Evolutionary conservation across 2,113 vertebrate species (phyloP), one percentile per base, ranked within the genome.

Genomic region (Furnarius figulus): DNA sequence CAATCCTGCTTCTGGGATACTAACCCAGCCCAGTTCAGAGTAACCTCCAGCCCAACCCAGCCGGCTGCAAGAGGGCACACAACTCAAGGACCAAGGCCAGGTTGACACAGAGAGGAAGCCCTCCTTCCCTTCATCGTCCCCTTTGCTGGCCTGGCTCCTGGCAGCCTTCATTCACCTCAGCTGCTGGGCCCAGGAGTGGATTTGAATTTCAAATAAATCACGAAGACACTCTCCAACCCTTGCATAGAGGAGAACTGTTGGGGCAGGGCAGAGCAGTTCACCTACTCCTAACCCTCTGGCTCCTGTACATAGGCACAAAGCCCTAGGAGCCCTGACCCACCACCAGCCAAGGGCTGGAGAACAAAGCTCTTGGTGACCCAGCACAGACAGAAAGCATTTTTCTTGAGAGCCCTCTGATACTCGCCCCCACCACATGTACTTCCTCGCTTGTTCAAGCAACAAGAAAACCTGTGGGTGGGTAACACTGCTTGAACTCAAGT

Each of bases 171-270:
- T 89, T 59, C 14, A 42, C 63, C 55, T 82, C 0, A 0, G 56
- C 53, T 1, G 1, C 63, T 65, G 63, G 68, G 24, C 63, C 77
- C 3, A 6, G 62, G 66, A 78, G 92, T 19, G n/a, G 76, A 96
- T 97, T 95, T 96, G 86, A 89, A 95, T 88, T 94, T 94, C 86
- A 96, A 94, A 96, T 81, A 90, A 66, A 74, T 61, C 44, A 35
- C 12, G 17, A 72, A 83, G 62, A 84, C 61, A 44, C 52, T 79
- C 5, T 9, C 18, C 70, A 46, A 77, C 40, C 61, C 53, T 82
- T 37, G 31, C 44, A 66, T 0, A 14, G 44, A 85, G 58, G 6
- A 82, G 19, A 52, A 82, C 12, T 94, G 77, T 86, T 92, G 28
- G 40, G 85, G 35, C 62, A 92, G 49, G 52, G 68, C 44, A 87